Percentiles rank a stretch among this genome's conserved stretches.
These are phyloP conservation scores for Carpatolechia fugitivella DNA, from an alignment of 2,888 invertebrate species.

Conservation along the genomic window DNA sequence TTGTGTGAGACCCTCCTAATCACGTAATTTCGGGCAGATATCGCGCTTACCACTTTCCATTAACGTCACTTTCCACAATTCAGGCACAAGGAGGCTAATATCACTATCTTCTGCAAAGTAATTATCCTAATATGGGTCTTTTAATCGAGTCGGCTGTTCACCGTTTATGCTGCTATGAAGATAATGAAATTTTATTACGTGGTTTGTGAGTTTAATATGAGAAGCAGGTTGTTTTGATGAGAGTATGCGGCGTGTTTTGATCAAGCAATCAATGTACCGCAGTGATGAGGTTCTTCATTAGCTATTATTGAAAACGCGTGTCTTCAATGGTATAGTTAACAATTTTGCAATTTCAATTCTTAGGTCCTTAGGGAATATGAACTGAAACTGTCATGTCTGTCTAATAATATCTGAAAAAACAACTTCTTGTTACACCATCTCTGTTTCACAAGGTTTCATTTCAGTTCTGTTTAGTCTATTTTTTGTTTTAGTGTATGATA, in stretches of 20 bases:
- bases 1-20: not conserved
- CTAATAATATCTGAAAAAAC: too few relatives aligned
- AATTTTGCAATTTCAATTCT: not conserved
- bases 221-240: constrained; percentile 14
- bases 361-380: too few relatives aligned
- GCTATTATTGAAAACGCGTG: not conserved
- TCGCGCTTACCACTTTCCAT: not conserved
- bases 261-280: not conserved
- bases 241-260: not conserved
- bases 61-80: constrained; percentile 1
- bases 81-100: not conserved
- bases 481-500: too few relatives aligned
- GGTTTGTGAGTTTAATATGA: constrained; percentile 52
- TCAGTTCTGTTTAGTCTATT: too few relatives aligned
- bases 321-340: not conserved
- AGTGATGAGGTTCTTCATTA: not conserved
- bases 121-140: constrained; percentile 56
- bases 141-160: constrained; percentile 50
- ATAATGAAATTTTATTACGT: constrained; percentile 55
- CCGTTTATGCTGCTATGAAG: constrained; percentile 52
- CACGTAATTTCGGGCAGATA: not conserved
- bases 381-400: too few relatives aligned
- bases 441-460: too few relatives aligned
- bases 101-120: constrained; percentile 44
- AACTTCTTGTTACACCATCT: too few relatives aligned